Conservation (phyloP, 2,113 vertebrate genomes). For the Mastomys natalensis region DNA sequence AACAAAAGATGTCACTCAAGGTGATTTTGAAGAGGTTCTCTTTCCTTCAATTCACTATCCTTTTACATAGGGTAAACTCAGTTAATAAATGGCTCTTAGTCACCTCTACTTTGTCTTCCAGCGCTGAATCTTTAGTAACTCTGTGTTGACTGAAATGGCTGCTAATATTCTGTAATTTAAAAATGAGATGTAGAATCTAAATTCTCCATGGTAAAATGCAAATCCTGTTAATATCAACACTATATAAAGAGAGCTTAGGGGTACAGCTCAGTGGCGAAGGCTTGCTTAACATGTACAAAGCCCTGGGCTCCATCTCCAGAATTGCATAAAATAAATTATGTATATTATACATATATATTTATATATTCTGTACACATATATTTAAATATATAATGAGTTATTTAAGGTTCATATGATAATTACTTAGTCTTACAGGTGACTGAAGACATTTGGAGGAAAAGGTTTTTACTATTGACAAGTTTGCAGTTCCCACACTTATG, state of each 20-base stretch:
- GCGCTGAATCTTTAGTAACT: not conserved
- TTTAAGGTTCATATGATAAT: not conserved
- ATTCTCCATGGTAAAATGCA: not conserved
- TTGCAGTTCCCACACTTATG: not conserved
- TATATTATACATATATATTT: not conserved
- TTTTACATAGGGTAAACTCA: not conserved
- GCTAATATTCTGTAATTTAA: slow-evolving; percentile 18
- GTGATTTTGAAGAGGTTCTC: slow-evolving; percentile 43
- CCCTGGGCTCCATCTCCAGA: not conserved
- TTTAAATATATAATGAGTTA: slow-evolving; percentile 26
- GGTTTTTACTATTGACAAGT: not conserved
- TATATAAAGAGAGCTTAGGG: not conserved
- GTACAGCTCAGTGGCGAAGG: not conserved
- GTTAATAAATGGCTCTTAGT: not conserved
- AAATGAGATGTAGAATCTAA: slow-evolving; percentile 5
- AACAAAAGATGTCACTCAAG: not conserved
- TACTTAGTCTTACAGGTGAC: not conserved
- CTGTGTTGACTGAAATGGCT: not conserved
- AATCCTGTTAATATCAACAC: slow-evolving; percentile 9
- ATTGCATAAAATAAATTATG: not conserved
- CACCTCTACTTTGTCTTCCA: not conserved
- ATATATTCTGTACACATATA: not conserved
- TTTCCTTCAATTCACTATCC: slow-evolving; percentile 14
- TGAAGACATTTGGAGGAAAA: slow-evolving; percentile 7
- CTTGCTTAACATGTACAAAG: not conserved